Percentiles rank a stretch among this genome's conserved stretches.
These are phyloP conservation scores for Galagoides demidoff DNA, from an alignment of 2,797 vertebrate species.

Conservation along the genomic window DNA sequence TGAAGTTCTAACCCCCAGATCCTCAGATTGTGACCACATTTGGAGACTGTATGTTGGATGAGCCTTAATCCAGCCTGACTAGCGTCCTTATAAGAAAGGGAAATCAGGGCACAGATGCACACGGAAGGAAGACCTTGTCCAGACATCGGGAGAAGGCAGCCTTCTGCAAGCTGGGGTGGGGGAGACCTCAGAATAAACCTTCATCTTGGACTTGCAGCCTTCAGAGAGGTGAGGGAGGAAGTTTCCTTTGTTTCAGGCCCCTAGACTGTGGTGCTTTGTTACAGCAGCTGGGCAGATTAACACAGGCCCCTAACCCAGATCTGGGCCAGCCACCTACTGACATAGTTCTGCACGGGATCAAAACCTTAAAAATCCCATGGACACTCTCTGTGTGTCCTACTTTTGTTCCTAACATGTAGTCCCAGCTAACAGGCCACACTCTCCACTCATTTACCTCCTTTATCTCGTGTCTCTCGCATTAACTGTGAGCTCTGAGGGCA, in stretches of 20 bases:
- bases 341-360: not conserved
- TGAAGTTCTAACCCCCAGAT: not conserved
- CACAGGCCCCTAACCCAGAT: not conserved
- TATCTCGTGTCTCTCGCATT: not conserved
- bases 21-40: not conserved
- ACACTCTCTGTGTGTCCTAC: fast-evolving
- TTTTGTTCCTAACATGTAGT: not conserved
- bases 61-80: not conserved
- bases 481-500: fast-evolving
- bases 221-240: not conserved
- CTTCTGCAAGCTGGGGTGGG: not conserved
- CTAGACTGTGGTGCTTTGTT: not conserved
- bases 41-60: not conserved
- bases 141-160: not conserved
- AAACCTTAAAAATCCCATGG: not conserved
- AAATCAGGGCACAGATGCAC: not conserved
- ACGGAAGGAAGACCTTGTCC: not conserved
- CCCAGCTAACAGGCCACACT: fast-evolving
- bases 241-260: not conserved
- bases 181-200: not conserved
- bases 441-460: too few species aligned
- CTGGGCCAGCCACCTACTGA: not conserved
- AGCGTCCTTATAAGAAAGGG: not conserved
- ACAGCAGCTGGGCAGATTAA: not conserved
- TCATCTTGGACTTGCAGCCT: not conserved